A percentile compares a stretch with the other conserved stretches of the same genome.
Conservation (phyloP, 2,797 vertebrate species). For the Sciurus carolinensis region DNA sequence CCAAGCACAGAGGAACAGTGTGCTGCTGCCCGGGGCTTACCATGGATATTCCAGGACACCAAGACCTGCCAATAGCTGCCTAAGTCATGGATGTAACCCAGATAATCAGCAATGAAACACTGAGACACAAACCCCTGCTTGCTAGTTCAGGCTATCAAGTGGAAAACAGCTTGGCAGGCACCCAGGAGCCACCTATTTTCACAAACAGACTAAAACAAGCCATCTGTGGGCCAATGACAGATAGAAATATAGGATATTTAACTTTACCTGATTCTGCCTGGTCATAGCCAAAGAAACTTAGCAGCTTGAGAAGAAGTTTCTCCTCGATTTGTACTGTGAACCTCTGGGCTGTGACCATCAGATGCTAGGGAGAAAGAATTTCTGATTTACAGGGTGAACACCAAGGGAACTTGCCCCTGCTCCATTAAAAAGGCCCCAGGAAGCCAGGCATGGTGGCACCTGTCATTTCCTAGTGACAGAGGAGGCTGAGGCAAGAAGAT, state of each 20-base stretch:
- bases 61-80: background rate
- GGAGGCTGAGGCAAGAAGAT: background rate
- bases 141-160: background rate
- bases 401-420: constrained; percentile 14
- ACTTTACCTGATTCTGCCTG: constrained; percentile 93
- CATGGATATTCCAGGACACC: background rate
- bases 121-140: background rate
- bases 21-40: background rate
- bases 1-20: background rate
- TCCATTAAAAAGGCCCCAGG: background rate
- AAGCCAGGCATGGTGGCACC: background rate
- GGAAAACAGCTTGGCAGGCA: background rate
- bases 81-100: background rate
- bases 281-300: constrained; percentile 96
- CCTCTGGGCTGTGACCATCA: constrained; percentile 96
- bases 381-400: constrained; percentile 76
- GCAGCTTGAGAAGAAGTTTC: constrained; percentile 96
- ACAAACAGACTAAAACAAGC: background rate
- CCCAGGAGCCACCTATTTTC: background rate
- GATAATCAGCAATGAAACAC: rapidly evolving
- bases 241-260: background rate
- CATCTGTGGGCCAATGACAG: background rate
- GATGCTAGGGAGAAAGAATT: constrained; percentile 91
- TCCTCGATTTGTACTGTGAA: constrained; percentile 98
- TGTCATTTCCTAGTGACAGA: background rate